Base-by-base conservation (phyloP, 2,113 vertebrate genomes). In the Oryzias celebensis region DNA sequence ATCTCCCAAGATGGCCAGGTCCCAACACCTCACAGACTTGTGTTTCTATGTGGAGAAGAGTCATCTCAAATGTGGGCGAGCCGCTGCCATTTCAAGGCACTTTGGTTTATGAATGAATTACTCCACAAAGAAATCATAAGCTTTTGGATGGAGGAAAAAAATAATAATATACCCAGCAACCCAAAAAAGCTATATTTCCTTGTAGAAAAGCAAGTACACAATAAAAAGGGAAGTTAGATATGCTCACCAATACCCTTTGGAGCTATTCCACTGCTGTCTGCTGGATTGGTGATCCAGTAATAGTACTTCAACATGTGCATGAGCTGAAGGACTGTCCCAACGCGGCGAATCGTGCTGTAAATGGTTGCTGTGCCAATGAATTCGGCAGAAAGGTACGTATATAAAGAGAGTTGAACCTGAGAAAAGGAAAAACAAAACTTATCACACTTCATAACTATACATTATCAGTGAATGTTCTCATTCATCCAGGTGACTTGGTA, bases 271-370 rank as follows among this genome's bases (percentile, higher is more conserved):
- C 95, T 98, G 85, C 91, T 92, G 41, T 96, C 94, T 41, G 91
- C 89, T 55, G 97, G 96, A 84, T 96, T 96, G 71, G 92, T 81
- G 52, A 94, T 94, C 96, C 97, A 98, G 92, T 98, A 98, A 91
- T 98, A 98, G 85, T 95, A 98, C 85, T 98, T 98, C 28, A 98
- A 81, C 0, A 93, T 95, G 77, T 98, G 95, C 95, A 98, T 98
- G 60, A 98, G 86, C 88, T 97, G 97, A 77, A 98, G 90, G 65
- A 97, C 95, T 0, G 96, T 98, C 68, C 97, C 96, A 63, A 98
- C 95, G 71, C 96, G 94, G 49, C 97, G 95, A 51, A 98, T 96
- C 41, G 96, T 96, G 83, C 91, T 96, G 55, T 97, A 97, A 86
- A 98, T 96, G 0, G 94, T 96, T 58, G 95, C 94, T 4, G 96